Percentiles rank a stretch among this genome's conserved stretches.
Evolutionary conservation across 2,797 vertebrate genomes (phyloP).

Genomic region (Chaetophractus vellerosus): DNA sequence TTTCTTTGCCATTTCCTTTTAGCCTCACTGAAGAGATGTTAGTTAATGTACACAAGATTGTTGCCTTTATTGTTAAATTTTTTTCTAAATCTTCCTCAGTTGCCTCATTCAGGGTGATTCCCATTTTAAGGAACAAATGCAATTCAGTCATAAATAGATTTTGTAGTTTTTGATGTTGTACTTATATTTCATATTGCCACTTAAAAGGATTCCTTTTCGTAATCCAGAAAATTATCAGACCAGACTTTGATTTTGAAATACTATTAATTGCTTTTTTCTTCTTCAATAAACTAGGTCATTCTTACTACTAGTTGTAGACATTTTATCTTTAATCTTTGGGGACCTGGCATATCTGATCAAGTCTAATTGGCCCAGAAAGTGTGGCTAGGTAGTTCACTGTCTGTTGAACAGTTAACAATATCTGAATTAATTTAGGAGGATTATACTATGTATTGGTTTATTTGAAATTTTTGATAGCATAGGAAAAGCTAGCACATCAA

Average conservation of each 20-base stretch:
- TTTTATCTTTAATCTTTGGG: neutral
- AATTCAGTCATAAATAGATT: neutral
- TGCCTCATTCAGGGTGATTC: neutral
- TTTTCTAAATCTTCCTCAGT: neutral
- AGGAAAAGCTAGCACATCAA: neutral
- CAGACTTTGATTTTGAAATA: neutral
- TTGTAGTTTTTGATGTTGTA: neutral
- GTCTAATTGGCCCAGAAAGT: neutral
- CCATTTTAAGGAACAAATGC: neutral
- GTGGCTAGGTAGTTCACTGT: neutral
- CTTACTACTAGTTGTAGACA: neutral
- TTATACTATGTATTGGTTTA: neutral
- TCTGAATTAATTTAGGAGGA: neutral
- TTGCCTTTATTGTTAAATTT: neutral
- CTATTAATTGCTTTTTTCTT: slow-evolving; percentile 17
- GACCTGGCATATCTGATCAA: neutral
- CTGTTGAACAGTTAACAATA: neutral
- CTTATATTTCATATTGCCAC: neutral
- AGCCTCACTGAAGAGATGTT: neutral
- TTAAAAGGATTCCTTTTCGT: slow-evolving; percentile 47
- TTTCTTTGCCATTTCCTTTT: neutral
- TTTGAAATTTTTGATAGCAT: neutral
- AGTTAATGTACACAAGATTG: neutral
- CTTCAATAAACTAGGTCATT: neutral
- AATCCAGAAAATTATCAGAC: slow-evolving; percentile 23